A percentile compares a stretch with the other conserved stretches of the same genome.
Evolutionary conservation across 2,797 vertebrate species (phyloP).

Genomic region (Triplophysa bombifrons): DNA sequence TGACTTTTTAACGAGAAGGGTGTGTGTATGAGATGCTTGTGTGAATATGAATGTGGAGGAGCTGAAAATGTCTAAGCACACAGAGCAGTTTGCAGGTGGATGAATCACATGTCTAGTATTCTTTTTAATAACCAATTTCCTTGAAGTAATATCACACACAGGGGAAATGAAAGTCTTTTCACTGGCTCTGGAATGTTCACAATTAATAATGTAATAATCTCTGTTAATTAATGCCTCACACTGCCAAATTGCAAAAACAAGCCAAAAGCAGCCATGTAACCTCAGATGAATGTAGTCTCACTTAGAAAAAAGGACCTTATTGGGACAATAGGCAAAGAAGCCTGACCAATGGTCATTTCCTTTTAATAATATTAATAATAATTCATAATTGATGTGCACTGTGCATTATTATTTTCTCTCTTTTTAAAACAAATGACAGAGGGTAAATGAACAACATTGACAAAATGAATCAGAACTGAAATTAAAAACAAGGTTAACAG

Average conservation of each 20-base stretch:
- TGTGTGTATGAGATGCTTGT: not conserved
- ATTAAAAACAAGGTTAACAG: too few species aligned
- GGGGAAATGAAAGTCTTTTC: conserved; percentile 24
- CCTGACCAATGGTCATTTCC: not conserved
- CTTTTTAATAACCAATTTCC: conserved; percentile 24
- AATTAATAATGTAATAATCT: conserved; percentile 36
- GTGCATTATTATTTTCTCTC: not conserved
- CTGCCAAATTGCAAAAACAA: not conserved
- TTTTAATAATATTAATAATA: not conserved
- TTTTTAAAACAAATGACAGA: not conserved
- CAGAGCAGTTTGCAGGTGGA: conserved; percentile 4
- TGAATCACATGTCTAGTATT: conserved; percentile 19
- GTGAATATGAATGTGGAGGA: conserved; percentile 3
- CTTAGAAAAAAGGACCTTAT: not conserved
- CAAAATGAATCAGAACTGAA: too few species aligned
- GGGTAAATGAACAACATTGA: too few species aligned
- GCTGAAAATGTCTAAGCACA: conserved; percentile 3
- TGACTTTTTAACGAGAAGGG: conserved; percentile 4
- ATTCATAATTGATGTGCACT: not conserved
- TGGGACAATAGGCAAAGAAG: not conserved
- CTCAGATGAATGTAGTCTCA: conserved; percentile 1
- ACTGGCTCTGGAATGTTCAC: conserved; percentile 1
- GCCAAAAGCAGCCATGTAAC: conserved; percentile 2
- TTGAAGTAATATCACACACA: conserved; percentile 16
- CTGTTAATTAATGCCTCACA: conserved; percentile 32